phyloP scores from a whole-genome alignment of 2,888 invertebrate species.

The Sarcophaga variegata region DNA sequence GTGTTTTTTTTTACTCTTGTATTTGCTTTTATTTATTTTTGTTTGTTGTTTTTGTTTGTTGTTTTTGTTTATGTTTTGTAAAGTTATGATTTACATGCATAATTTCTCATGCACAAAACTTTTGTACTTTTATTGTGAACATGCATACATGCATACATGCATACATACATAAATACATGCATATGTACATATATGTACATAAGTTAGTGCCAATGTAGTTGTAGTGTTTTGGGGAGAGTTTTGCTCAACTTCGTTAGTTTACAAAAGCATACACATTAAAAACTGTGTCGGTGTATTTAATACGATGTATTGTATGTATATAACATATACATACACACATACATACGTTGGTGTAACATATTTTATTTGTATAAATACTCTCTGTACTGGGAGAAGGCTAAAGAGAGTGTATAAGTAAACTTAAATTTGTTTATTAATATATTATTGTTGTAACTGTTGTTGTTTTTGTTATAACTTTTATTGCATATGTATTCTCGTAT shows the following conservation, averaged over 20 bases:
- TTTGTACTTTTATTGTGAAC: constrained; percentile 17
- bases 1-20: not conserved
- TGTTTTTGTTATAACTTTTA: not conserved
- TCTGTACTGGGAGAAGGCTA: no score
- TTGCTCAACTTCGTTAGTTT: no score
- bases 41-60: constrained; percentile 28
- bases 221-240: no score
- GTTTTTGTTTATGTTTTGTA: constrained; percentile 54
- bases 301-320: no score
- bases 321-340: no score
- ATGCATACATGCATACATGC: constrained; percentile 9
- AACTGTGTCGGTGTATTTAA: no score
- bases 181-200: not conserved
- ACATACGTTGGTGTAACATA: no score
- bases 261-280: no score
- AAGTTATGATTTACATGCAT: constrained; percentile 56
- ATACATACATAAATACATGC: not conserved
- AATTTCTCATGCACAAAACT: constrained; percentile 38
- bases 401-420: not conserved
- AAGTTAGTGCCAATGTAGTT: not conserved
- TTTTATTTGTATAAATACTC: no score
- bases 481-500: no score
- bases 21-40: not conserved
- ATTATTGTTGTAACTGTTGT: constrained; percentile 5
- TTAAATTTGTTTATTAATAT: constrained; percentile 29